phyloP scores from a whole-genome alignment of 2,888 invertebrate genomes.

The Parelbella ahira region DNA sequence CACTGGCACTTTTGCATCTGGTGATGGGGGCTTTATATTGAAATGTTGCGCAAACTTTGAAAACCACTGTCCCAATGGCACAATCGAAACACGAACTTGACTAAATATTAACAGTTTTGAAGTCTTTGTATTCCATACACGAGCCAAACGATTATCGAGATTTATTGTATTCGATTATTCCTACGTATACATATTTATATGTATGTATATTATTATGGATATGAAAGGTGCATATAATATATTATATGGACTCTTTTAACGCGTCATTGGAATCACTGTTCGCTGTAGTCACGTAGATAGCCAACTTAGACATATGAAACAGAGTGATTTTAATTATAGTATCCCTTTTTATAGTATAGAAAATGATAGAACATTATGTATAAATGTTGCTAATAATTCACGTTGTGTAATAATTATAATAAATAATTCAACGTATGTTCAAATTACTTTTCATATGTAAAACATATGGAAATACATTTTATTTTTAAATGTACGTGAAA shows the following conservation, averaged over 20 bases:
- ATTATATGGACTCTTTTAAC: slow-evolving; percentile 7
- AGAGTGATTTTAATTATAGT: too few species aligned
- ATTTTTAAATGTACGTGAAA: too few species aligned
- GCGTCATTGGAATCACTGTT: slow-evolving; percentile 17
- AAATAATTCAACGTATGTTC: too few species aligned
- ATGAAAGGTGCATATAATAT: not conserved
- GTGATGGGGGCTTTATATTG: slow-evolving; percentile 56
- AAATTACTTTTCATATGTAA: too few species aligned
- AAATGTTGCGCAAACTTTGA: slow-evolving; percentile 24
- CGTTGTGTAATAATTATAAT: too few species aligned
- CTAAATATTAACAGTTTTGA: slow-evolving; percentile 22
- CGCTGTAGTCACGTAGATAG: slow-evolving; percentile 16
- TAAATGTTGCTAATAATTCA: too few species aligned
- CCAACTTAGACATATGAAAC: not conserved
- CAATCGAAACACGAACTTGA: slow-evolving; percentile 22
- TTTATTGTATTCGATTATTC: too few species aligned
- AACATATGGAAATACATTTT: too few species aligned
- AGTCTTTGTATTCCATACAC: too few species aligned
- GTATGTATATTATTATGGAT: not conserved
- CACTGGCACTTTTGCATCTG: slow-evolving; percentile 62
- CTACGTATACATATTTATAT: slow-evolving; percentile 1
- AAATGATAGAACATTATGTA: too few species aligned
- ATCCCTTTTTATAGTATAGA: too few species aligned
- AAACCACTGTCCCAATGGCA: slow-evolving; percentile 13
- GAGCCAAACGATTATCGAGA: too few species aligned